Percentiles rank a stretch among this genome's conserved stretches.
These are phyloP conservation scores for Chondrilla cf. caribensis DNA, from an alignment of 37 sponge, comb jelly and placozoan species.

Conservation along the genomic window DNA sequence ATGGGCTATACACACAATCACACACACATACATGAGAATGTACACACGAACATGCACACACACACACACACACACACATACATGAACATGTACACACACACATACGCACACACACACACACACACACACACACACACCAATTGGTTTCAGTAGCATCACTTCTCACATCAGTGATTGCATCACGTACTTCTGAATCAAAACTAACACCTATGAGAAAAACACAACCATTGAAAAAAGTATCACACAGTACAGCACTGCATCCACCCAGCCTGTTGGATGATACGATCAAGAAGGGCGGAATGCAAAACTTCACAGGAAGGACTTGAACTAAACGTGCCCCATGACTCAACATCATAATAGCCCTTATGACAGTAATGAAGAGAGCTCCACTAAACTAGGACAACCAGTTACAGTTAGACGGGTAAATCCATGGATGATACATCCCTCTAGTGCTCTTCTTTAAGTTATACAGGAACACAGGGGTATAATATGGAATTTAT, in stretches of 20 bases:
- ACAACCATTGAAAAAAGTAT: too few relatives aligned
- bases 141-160: conserved; percentile 40
- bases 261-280: not conserved
- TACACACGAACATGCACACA: not conserved
- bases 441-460: too few relatives aligned
- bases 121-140: conserved; percentile 50
- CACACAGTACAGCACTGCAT: not conserved
- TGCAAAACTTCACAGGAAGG: too few relatives aligned
- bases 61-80: not conserved
- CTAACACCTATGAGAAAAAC: conserved; percentile 35
- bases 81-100: not conserved
- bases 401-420: too few relatives aligned
- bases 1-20: not conserved
- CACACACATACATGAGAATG: not conserved
- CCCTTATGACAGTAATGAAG: too few relatives aligned
- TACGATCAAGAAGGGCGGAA: too few relatives aligned
- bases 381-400: too few relatives aligned
- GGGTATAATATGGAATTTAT: too few relatives aligned
- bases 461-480: too few relatives aligned
- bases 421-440: too few relatives aligned
- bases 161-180: conserved; percentile 62
- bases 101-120: not conserved
- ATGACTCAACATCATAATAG: too few relatives aligned
- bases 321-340: not conserved
- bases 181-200: conserved; percentile 47